Percentiles rank a stretch among this genome's conserved stretches.
Evolutionary conservation across 2,888 invertebrate species (phyloP).

Genomic region (Formica aserva): DNA sequence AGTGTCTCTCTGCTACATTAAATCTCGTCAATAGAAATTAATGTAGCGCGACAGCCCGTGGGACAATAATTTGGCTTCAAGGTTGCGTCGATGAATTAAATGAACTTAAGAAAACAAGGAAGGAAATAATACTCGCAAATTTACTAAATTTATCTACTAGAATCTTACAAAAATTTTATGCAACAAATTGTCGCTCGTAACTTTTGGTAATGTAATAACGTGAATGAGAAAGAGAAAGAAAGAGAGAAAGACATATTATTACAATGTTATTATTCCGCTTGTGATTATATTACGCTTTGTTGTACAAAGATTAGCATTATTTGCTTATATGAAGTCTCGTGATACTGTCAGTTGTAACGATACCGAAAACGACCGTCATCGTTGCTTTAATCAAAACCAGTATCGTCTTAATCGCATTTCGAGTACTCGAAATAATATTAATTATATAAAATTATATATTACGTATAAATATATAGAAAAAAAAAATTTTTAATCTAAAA

Average conservation of each 20-base stretch:
- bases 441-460: background rate
- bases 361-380: background rate
- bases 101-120: background rate
- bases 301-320: background rate
- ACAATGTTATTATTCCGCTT: background rate
- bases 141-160: background rate
- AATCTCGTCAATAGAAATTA: constrained; percentile 10
- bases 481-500: background rate
- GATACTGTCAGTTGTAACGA: background rate
- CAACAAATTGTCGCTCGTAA: background rate
- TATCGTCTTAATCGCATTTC: background rate
- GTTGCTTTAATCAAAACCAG: background rate
- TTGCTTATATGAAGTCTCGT: background rate
- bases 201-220: background rate
- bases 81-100: background rate
- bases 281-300: background rate
- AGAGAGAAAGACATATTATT: too few relatives aligned
- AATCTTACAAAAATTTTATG: background rate
- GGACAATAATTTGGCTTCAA: background rate
- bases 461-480: background rate
- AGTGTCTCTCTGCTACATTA: background rate
- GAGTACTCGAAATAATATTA: background rate
- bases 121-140: background rate
- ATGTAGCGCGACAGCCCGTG: background rate
- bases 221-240: background rate